Evolutionary conservation across 2,113 vertebrate species (phyloP).

Genomic region (Mustela nigripes): DNA sequence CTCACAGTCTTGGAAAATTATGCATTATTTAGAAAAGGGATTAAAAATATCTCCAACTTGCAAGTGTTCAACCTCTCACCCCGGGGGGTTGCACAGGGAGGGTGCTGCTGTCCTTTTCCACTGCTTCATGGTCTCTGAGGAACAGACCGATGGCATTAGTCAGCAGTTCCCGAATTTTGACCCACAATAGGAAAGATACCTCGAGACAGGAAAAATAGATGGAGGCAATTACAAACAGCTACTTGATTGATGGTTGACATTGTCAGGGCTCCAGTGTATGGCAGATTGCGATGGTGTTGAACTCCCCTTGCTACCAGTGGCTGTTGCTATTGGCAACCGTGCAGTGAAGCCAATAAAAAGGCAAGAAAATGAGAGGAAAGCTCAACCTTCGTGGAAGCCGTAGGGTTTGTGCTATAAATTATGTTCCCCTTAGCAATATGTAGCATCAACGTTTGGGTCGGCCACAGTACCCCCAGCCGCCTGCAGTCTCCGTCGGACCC

Average conservation of each 20-base stretch:
- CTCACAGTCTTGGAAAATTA: constrained; percentile 53
- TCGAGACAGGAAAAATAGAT: constrained; percentile 90
- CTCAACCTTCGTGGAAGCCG: constrained; percentile 86
- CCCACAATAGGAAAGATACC: constrained; percentile 87
- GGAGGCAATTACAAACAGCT: constrained; percentile 90
- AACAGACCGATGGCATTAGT: constrained; percentile 86
- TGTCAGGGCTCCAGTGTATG: constrained; percentile 87
- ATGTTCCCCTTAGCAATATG: constrained; percentile 82
- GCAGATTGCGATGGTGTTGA: constrained; percentile 86
- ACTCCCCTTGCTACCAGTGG: constrained; percentile 85
- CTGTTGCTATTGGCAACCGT: constrained; percentile 90
- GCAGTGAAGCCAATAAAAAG: constrained; percentile 89
- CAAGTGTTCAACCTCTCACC: constrained; percentile 2
- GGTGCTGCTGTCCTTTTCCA: not conserved
- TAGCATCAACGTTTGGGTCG: constrained; percentile 78
- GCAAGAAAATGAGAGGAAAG: constrained; percentile 86
- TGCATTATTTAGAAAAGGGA: constrained; percentile 42
- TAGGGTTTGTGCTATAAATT: constrained; percentile 87
- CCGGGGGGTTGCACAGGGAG: constrained; percentile 11
- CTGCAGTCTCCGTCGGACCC: constrained; percentile 55
- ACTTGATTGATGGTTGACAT: constrained; percentile 91
- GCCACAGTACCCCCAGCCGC: constrained; percentile 46
- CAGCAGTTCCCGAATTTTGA: constrained; percentile 90
- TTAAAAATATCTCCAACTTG: constrained; percentile 53
- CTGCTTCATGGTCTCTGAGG: constrained; percentile 76